Conservation (phyloP, 1,140 invertebrate genomes). For the roundworm (Caenorhabditis elegans) region DNA sequence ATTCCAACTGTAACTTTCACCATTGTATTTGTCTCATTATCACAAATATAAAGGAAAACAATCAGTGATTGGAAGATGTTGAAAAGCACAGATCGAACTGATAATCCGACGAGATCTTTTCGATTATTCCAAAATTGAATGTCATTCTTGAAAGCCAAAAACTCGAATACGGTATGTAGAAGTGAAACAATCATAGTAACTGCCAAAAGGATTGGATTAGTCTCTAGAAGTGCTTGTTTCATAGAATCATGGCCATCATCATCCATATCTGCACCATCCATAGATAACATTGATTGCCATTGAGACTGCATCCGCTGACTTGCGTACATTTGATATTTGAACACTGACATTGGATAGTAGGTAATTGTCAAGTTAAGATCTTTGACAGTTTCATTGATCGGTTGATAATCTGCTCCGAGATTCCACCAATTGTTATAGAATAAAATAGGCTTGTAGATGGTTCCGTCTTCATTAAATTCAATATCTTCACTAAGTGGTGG, state of each 20-base stretch:
- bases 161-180: conserved; percentile 94
- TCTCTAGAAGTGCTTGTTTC: conserved; percentile 93
- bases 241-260: conserved; percentile 85
- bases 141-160: conserved; percentile 98
- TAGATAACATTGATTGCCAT: conserved; percentile 67
- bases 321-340: conserved; percentile 45
- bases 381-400: conserved; percentile 66
- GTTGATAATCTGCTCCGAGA: conserved; percentile 88
- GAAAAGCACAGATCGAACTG: conserved; percentile 40
- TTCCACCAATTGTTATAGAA: conserved; percentile 99
- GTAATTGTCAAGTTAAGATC: conserved; percentile 39
- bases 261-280: conserved; percentile 70
- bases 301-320: conserved; percentile 67
- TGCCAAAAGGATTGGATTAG: conserved; percentile 90
- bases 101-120: conserved; percentile 79
- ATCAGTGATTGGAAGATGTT: conserved; percentile 70
- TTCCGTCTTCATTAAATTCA: conserved; percentile 28
- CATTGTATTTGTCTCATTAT: conserved; percentile 96
- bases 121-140: conserved; percentile 99
- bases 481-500: conserved; percentile 34
- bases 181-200: conserved; percentile 89
- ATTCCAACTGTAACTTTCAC: conserved; percentile 75
- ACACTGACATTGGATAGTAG: conserved; percentile 67
- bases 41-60: conserved; percentile 74
- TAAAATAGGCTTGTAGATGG: conserved; percentile 84